Evolutionary conservation across 2,888 invertebrate species (phyloP), one percentile per base, ranked within the genome.

Genomic region (Artemia sinica): DNA sequence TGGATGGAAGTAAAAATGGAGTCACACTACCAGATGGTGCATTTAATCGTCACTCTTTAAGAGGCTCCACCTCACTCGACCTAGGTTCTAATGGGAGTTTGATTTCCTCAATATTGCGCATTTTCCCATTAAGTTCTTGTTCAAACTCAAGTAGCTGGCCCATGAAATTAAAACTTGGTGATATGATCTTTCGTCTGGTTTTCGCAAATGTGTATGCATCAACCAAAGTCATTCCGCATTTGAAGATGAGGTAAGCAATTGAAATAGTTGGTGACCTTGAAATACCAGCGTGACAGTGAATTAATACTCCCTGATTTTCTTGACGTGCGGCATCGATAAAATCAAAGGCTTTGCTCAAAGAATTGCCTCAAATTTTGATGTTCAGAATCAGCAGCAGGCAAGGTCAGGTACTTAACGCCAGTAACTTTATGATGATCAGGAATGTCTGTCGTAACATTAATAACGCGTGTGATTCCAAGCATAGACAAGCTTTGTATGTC

Each of bases 251-350:
- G 80, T 91, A 95, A 67, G 94, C 93, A 76, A 95, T 93, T 76
- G 92, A 91, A 76, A 95, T 85, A 72, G 94, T 94, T 72, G 94
- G 92, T 72, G 93, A 93, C 73, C 94, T 84, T 69, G 93, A 94
- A 67, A 95, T 89, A 68, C 95, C 95, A 68, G 93, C 94, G 76
- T 94, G 94, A 78, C 95, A 95, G 79, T 95, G 95, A 71, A 95
- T 86, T 76, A 95, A 82, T 63, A 94, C 90, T 75, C 86, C 84
- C 76, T 80, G 84, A 75, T 81, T 87, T 69, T 77, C 83, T 80
- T 82, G 85, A 79, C 85, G 81, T 66, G 86, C 86, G 77, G 85
- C 79, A 89, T 89, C 89, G 75, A 90, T 90, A 78, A 89, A 90
- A 76, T 86, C 85, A 78, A 86, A 88, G 74, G 90, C 88, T n/a